A percentile compares a stretch with the other conserved stretches of the same genome.
Conservation (phyloP, 2,113 vertebrate species). For the Pipra filicauda region DNA sequence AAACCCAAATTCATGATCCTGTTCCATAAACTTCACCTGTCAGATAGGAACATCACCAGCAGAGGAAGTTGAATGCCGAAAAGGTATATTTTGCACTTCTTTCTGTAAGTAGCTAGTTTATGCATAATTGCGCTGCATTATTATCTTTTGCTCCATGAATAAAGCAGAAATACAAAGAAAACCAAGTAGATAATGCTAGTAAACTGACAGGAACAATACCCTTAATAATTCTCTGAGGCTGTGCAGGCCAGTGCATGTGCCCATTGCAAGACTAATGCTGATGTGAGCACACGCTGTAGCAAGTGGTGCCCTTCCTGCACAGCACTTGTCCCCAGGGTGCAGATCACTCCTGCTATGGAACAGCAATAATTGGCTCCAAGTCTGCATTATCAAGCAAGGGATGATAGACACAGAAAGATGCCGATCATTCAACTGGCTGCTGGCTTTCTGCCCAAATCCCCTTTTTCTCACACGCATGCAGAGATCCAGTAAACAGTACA, state of each 20-base stretch:
- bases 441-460: background rate
- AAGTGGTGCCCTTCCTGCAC: background rate
- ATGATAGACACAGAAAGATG: background rate
- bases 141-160: background rate
- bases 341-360: background rate
- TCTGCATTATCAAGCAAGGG: background rate
- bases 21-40: background rate
- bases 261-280: background rate
- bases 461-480: constrained; percentile 18
- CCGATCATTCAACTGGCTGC: background rate
- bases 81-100: background rate
- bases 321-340: background rate
- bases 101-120: background rate
- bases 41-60: background rate
- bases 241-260: fast-evolving
- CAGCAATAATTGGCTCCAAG: background rate
- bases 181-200: background rate
- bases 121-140: background rate
- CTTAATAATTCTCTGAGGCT: background rate
- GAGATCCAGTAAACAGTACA: background rate
- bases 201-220: background rate
- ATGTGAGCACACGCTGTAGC: background rate
- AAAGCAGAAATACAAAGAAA: background rate
- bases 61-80: background rate
- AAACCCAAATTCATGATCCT: background rate